phyloP scores from a whole-genome alignment of 2,888 invertebrate species.

The Drosophila differens region DNA sequence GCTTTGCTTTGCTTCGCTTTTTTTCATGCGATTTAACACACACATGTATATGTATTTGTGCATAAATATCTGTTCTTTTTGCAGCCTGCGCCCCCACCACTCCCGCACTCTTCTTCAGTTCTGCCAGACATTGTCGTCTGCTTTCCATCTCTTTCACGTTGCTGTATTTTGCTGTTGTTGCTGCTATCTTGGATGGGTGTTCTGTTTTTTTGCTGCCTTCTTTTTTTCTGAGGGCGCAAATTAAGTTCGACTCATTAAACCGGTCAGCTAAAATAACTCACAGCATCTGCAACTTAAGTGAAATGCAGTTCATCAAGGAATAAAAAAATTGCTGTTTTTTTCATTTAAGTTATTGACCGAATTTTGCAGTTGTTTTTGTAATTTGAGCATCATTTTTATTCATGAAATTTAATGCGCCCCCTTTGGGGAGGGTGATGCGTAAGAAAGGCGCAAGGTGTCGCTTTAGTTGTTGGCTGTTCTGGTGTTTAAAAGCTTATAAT shows the following conservation, averaged over 20 bases:
- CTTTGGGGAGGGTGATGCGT: background rate
- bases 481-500: slow-evolving; percentile 18
- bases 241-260: slow-evolving; percentile 80
- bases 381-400: slow-evolving; percentile 45
- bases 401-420: slow-evolving; percentile 64
- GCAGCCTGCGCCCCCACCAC: slow-evolving; percentile 56
- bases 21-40: slow-evolving; percentile 60
- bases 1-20: slow-evolving; percentile 48
- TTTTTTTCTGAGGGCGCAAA: slow-evolving; percentile 68
- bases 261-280: slow-evolving; percentile 67
- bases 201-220: slow-evolving; percentile 28
- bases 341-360: slow-evolving; percentile 77
- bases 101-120: slow-evolving; percentile 35
- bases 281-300: slow-evolving; percentile 59
- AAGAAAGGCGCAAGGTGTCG: slow-evolving; percentile 49
- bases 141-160: slow-evolving; percentile 29
- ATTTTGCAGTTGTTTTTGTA: slow-evolving; percentile 61
- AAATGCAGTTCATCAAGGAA: slow-evolving; percentile 57
- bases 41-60: slow-evolving; percentile 13
- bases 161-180: slow-evolving; percentile 25
- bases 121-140: slow-evolving; percentile 57
- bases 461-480: background rate
- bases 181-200: slow-evolving; percentile 50
- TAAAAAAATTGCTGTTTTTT: slow-evolving; percentile 40
- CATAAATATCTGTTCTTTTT: slow-evolving; percentile 57